phyloP scores from a whole-genome alignment of 2,797 vertebrate species.

The Sebastes dallii region DNA sequence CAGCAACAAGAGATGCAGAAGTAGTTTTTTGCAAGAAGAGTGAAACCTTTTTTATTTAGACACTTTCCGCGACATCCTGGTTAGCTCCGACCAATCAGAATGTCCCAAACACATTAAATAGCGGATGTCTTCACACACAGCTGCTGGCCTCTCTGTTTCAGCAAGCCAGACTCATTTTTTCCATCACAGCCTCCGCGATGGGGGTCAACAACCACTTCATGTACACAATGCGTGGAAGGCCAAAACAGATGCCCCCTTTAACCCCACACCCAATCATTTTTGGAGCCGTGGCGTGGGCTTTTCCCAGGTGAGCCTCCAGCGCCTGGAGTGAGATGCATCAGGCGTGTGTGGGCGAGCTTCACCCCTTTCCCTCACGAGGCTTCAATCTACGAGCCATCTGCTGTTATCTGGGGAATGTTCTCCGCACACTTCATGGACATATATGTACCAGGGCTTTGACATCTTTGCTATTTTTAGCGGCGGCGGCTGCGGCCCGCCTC shows the following conservation, averaged over 20 bases:
- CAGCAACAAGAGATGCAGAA: slow-evolving; percentile 49
- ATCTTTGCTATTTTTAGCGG: slow-evolving; percentile 78
- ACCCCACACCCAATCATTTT: neutral
- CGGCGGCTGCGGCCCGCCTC: neutral
- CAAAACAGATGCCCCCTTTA: slow-evolving; percentile 27
- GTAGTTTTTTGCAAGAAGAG: slow-evolving; percentile 51
- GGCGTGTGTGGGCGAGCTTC: slow-evolving; percentile 42
- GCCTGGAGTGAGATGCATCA: slow-evolving; percentile 4
- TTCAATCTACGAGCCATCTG: slow-evolving; percentile 74
- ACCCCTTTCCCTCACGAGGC: slow-evolving; percentile 33
- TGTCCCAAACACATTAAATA: slow-evolving; percentile 14
- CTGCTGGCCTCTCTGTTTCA: slow-evolving; percentile 46
- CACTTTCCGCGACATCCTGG: slow-evolving; percentile 1
- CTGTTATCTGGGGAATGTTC: slow-evolving; percentile 78
- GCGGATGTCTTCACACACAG: slow-evolving; percentile 42
- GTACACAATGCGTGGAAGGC: slow-evolving; percentile 35
- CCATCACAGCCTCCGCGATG: slow-evolving; percentile 40
- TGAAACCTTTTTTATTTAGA: slow-evolving; percentile 35
- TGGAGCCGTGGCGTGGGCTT: neutral
- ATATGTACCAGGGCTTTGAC: slow-evolving; percentile 80
- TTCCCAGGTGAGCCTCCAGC: slow-evolving; percentile 43
- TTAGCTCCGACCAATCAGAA: slow-evolving; percentile 26
- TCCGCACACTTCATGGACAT: slow-evolving; percentile 79
- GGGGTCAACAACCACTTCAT: slow-evolving; percentile 56
- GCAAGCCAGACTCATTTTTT: slow-evolving; percentile 51